Evolutionary conservation across 2,888 invertebrate species (phyloP), one percentile per base, ranked within the genome.

Genomic region (Phlogophora meticulosa): DNA sequence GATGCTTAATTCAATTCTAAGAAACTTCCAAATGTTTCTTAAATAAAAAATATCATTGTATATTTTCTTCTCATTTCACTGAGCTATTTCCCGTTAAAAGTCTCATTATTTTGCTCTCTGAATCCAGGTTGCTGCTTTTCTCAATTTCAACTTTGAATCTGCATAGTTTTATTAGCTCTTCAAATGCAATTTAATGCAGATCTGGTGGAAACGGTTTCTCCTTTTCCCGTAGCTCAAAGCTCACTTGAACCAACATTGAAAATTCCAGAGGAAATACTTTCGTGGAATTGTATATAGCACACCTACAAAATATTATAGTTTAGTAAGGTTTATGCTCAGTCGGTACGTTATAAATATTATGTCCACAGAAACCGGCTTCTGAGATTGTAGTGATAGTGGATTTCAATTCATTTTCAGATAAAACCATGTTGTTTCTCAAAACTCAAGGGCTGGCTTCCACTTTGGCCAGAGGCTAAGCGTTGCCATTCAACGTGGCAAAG

Each of bases 121-220:
- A 58, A 63, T 49, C 45, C 53, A 49, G 38, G 46, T 70, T 46
- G 36, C 55, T 65, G 57, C 64, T 69, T 70, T 78, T 57, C 62
- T 72, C 79, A 72, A 75, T 71, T 71, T 76, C 58, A 73, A 70
- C 58, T 74, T 66, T 58, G 72, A 76, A 76, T 67, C 64, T 65
- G 51, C 67, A 71, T 72, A 71, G 74, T 65, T 73, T 70, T 72
- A 80, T 78, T 73, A 76, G 64, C 75, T 78, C 71, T 75, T 78
- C 75, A 86, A 87, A 85, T 79, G 84, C 84, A 87, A 85, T 87
- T 75, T 83, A 80, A 81, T 75, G 78, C 76, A 80, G 71, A 79
- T 83, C 68, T 75, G 57, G 60, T 62, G 71, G 81, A 74, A 72
- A 57, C 32, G 61, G 55, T 63, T 76, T 57, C 59, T 67, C 60